Evolutionary conservation across 2,113 vertebrate species (phyloP).

Genomic region (Motacilla tschutschensis): DNA sequence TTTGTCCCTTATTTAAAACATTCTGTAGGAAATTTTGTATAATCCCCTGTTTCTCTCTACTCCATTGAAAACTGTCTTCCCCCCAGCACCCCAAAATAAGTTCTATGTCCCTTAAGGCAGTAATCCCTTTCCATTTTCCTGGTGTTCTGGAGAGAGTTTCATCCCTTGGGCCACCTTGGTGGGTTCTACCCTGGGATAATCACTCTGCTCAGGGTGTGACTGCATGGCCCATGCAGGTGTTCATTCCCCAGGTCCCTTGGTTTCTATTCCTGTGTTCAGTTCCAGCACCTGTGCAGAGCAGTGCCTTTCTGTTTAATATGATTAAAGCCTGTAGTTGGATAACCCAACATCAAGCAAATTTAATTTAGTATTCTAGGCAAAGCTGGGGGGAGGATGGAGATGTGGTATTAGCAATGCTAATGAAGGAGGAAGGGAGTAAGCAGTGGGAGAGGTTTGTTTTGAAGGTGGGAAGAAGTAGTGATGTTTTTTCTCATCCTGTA

Average conservation of each 20-base stretch:
- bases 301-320: neutral
- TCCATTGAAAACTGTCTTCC: neutral
- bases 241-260: neutral
- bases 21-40: neutral
- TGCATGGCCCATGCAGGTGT: neutral
- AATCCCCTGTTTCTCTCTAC: neutral
- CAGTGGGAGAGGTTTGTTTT: neutral
- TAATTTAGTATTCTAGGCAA: neutral
- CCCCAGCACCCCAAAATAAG: neutral
- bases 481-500: neutral
- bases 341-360: neutral
- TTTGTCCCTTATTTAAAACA: neutral
- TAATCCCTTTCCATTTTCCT: neutral
- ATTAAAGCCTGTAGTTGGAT: neutral
- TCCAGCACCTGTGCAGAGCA: neutral
- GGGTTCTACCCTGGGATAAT: neutral
- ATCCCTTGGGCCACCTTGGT: neutral
- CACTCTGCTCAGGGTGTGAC: neutral
- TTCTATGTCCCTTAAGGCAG: neutral
- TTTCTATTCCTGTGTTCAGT: neutral
- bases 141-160: neutral
- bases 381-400: neutral
- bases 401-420: neutral
- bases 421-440: neutral
- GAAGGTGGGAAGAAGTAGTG: neutral